Base-by-base conservation (phyloP, 1,140 invertebrate species). In the Zaprionus kolodkinae region DNA sequence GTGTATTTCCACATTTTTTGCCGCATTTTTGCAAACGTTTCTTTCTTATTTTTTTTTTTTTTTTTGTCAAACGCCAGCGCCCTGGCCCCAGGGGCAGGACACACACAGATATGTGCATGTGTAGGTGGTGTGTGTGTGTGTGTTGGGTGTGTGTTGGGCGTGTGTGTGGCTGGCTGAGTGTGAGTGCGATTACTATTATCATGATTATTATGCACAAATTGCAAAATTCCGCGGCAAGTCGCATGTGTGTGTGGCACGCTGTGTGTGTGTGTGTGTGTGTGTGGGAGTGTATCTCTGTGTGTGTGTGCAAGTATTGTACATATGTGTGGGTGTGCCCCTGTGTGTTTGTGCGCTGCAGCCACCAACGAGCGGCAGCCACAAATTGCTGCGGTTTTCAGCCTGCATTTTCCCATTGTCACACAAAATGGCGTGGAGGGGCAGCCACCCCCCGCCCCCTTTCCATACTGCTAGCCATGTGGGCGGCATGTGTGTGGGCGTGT, bases 141-240 rank as follows among this genome's bases (percentile, higher is more conserved):
- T 15, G 27, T 6, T n/a, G n/a, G n/a, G 27, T 30, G 27, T 3
- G 27, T 30, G 27, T 30, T 30, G 27, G 0, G 27, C 4, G 35
- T 63, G 60, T 50, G 45, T 62, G 54, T 52, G 30, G 21, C 21
- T 35, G 45, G 43, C 30, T 48, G 38, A 50, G 45, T 78, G 66
- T 76, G 82, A 60, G 75, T 76, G 69, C 50, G 80, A 88, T 87
- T 88, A 88, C 88, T 88, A 88, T 88, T 84, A 88, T 88, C 80
- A 81, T 81, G 73, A 88, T 81, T 88, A 84, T 88, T 84, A 88
- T 87, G 83, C 79, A 85, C 79, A 88, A 87, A 87, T 88, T 87
- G 83, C 83, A 87, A 87, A 87, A 88, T 87, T 88, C 76, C 84
- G 80, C 77, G 73, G 67, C 70, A 72, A 59, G 64, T 60, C 65